phyloP scores from a whole-genome alignment of 2,888 invertebrate genomes.

The Ephialtes manifestator region DNA sequence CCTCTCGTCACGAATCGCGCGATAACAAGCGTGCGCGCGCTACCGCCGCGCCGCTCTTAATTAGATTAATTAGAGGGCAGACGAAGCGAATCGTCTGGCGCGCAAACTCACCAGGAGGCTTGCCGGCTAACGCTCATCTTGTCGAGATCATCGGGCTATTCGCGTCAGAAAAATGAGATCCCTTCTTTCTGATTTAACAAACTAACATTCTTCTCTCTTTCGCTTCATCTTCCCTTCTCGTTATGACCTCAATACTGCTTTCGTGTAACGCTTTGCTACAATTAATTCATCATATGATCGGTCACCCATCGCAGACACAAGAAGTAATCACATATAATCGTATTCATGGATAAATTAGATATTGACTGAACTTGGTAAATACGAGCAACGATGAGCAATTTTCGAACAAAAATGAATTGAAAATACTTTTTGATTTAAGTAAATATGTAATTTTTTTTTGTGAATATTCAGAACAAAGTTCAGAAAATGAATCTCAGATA shows the following conservation, averaged over 20 bases:
- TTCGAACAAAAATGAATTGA: too few species aligned
- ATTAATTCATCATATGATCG: slow-evolving; percentile 16
- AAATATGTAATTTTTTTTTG: too few species aligned
- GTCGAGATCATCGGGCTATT: slow-evolving; percentile 60
- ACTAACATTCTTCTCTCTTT: slow-evolving; percentile 29
- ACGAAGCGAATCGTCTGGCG: slow-evolving; percentile 75
- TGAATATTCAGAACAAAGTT: too few species aligned
- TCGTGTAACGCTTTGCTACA: slow-evolving; percentile 9
- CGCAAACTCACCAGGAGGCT: slow-evolving; percentile 51
- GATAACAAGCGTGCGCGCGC: slow-evolving; percentile 57
- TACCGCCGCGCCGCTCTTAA: slow-evolving; percentile 78
- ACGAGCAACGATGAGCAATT: not conserved
- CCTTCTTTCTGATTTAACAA: slow-evolving; percentile 44
- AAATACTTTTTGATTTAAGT: too few species aligned
- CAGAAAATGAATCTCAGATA: too few species aligned
- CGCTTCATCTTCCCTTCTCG: not conserved
- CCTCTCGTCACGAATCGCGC: slow-evolving; percentile 59
- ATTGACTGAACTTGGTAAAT: not conserved
- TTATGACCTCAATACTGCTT: slow-evolving; percentile 20
- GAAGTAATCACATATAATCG: not conserved
- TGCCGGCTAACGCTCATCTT: slow-evolving; percentile 53
- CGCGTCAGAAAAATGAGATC: slow-evolving; percentile 47
- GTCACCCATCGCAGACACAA: not conserved
- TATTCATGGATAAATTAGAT: not conserved
- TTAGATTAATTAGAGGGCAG: slow-evolving; percentile 83